Evolutionary conservation across 1,140 invertebrate genomes (phyloP).

Genomic region (Bombus haemorrhoidalis): DNA sequence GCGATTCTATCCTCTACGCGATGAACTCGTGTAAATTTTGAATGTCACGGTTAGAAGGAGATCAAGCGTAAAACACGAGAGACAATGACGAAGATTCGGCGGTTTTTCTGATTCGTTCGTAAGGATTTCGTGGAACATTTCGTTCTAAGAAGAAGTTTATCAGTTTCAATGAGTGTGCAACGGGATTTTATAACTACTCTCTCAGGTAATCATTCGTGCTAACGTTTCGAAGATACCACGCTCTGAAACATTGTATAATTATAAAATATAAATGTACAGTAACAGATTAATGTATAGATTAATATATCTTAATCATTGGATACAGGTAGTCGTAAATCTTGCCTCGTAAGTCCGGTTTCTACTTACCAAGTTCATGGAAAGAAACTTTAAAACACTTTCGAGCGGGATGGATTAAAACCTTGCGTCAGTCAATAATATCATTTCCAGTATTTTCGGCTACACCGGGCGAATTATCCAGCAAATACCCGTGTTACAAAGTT

Average conservation of each 20-base stretch:
- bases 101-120: too few relatives aligned
- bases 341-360: background rate
- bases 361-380: background rate
- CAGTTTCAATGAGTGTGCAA: background rate
- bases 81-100: too few relatives aligned
- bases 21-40: too few relatives aligned
- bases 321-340: background rate
- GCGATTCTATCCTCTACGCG: too few relatives aligned
- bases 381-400: background rate
- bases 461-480: background rate
- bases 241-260: background rate
- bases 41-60: too few relatives aligned
- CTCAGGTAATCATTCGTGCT: background rate
- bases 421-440: background rate
- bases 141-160: background rate
- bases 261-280: background rate
- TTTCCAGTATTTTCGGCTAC: background rate
- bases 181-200: background rate
- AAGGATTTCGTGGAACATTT: background rate
- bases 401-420: too few relatives aligned
- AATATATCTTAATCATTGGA: background rate
- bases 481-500: slow-evolving; percentile 24
- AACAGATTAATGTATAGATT: background rate
- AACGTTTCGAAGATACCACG: background rate
- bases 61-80: too few relatives aligned